Base-by-base conservation (phyloP, 2,888 invertebrate genomes). In the Rhimphoctona megacephalus region DNA sequence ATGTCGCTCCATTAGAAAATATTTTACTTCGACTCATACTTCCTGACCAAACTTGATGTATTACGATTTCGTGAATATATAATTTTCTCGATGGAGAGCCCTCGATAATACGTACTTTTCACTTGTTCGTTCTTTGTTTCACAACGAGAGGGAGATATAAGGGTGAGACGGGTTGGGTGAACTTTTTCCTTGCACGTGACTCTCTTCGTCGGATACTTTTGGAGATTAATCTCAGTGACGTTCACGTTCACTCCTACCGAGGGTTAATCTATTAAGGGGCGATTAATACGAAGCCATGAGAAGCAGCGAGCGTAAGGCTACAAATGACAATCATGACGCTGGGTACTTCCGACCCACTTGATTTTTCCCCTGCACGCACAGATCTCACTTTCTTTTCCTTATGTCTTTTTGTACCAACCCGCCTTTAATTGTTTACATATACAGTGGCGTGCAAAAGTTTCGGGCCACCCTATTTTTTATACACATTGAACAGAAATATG, bases 201-300 rank as follows among this genome's bases (percentile, higher is more conserved):
- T 61, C 81, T 70, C 77, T 73, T 87, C 80, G 73, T 87, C 89
- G 88, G 88, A 90, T 90, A 86, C 87, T 83, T 85, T 80, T 80
- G 70, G 85, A 88, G 87, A 90, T 89, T 83, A 83, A 89, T 89
- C 89, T 86, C 88, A 86, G 85, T 82, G 82, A 83, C 89, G 81
- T 87, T 81, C 67, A 72, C 81, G 69, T 83, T 82, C 81, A 87
- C 87, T 85, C 86, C 88, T 90, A 88, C 88, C 83, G 90, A 88
- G 88, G 87, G 85, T 91, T 88, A 91, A 90, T 92, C 92, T 92
- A 92, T 92, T 91, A 90, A 90, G 87, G 86, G 82, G 90, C 92
- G 92, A 93, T 93, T 92, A 93, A 93, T 93, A 90, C 88, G 70
- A 69, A 78, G 85, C 83, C 78, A 73, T 72, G 69, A 61, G 52